Conservation (phyloP, 2,797 vertebrate genomes). For the Aplochiton taeniatus region DNA sequence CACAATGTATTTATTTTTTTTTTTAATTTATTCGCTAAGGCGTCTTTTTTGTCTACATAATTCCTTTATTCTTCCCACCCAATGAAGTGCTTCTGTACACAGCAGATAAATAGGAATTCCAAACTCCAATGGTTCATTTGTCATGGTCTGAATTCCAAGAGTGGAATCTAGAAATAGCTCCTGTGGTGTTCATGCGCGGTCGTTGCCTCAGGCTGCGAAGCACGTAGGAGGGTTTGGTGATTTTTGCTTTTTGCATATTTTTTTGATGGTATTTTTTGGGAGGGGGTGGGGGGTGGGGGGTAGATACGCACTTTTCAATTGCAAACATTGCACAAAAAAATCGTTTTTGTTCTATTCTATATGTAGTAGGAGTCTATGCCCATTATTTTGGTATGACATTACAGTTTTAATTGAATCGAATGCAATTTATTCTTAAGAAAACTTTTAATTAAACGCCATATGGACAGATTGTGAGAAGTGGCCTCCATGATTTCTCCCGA, state of each 20-base stretch:
- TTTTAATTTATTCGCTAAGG: constrained; percentile 77
- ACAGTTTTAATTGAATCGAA: constrained; percentile 87
- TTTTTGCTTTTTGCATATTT: constrained; percentile 85
- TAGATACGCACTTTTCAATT: constrained; percentile 75
- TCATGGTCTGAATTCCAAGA: constrained; percentile 85
- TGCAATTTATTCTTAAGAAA: constrained; percentile 87
- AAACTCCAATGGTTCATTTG: constrained; percentile 85
- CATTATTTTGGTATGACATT: constrained; percentile 84
- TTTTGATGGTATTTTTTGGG: constrained; percentile 68
- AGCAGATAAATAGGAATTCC: constrained; percentile 84
- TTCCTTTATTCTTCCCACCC: constrained; percentile 82
- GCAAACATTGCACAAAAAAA: constrained; percentile 67
- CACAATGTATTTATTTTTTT: constrained; percentile 76
- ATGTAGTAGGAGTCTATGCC: constrained; percentile 73
- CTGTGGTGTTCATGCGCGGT: constrained; percentile 74
- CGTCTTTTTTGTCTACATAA: constrained; percentile 74
- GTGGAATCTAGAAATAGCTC: constrained; percentile 84
- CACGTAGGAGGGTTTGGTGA: constrained; percentile 86
- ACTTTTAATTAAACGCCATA: constrained; percentile 88
- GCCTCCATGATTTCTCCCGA: constrained; percentile 79
- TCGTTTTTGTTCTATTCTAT: constrained; percentile 63
- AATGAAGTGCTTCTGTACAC: constrained; percentile 79
- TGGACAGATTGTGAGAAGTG: constrained; percentile 82
- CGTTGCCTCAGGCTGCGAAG: constrained; percentile 78
- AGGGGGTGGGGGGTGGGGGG: constrained; percentile 15